Conservation (phyloP, 1,140 invertebrate genomes). For the Goniozus legneri region DNA sequence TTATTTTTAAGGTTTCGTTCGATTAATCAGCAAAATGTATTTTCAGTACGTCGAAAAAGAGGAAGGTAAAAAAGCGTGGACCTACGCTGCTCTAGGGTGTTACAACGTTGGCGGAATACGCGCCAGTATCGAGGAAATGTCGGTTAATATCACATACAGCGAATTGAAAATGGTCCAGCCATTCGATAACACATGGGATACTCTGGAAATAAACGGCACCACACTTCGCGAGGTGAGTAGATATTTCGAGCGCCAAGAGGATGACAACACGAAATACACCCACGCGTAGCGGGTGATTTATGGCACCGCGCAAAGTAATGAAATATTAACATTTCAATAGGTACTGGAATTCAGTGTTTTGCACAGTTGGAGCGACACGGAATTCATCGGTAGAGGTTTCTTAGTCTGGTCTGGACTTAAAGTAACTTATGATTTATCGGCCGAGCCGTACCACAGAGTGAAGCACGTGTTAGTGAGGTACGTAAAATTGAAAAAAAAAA, state of each 20-base stretch:
- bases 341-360: constrained; percentile 23
- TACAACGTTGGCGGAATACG: constrained; percentile 71
- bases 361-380: constrained; percentile 1
- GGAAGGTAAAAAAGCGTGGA: constrained; percentile 55
- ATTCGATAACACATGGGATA: constrained; percentile 68
- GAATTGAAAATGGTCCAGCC: constrained; percentile 65
- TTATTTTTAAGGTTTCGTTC: not conserved
- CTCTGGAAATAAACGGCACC: constrained; percentile 62
- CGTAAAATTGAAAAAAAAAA: not conserved
- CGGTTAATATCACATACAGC: constrained; percentile 62
- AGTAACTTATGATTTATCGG: constrained; percentile 50
- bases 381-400: constrained; percentile 15
- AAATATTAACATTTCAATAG: constrained; percentile 10
- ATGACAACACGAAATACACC: no score
- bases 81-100: constrained; percentile 65
- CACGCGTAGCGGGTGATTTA: no score
- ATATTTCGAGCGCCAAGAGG: constrained; percentile 32
- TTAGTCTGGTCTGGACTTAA: constrained; percentile 45
- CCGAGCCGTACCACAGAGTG: constrained; percentile 9
- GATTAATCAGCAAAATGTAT: not conserved
- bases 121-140: constrained; percentile 54
- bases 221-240: constrained; percentile 58
- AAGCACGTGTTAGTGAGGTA: constrained; percentile 31
- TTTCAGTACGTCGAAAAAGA: constrained; percentile 43
- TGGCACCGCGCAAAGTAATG: no score